Conservation (phyloP, 1,140 invertebrate species). For the Macrosteles quadrilineatus region DNA sequence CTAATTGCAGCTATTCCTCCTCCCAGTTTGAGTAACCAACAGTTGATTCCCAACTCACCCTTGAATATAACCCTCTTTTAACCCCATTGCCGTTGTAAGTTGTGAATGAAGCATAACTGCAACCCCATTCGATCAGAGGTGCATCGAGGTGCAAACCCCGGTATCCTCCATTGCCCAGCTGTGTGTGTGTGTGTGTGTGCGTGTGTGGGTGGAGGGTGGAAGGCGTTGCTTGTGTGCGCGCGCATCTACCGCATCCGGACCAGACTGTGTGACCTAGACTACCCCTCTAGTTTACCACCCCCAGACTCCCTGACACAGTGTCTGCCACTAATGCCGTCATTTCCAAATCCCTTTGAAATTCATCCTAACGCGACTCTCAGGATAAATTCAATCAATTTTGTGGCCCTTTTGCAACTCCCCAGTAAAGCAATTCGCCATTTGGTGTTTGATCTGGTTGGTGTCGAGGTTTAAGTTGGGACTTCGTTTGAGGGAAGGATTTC, state of each 20-base stretch:
- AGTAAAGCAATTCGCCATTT: too few relatives aligned
- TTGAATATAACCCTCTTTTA: too few relatives aligned
- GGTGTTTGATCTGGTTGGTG: too few relatives aligned
- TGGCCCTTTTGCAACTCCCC: not conserved
- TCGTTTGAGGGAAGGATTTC: too few relatives aligned
- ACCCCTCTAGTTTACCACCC: not conserved
- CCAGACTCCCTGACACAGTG: not conserved
- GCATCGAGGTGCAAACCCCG: too few relatives aligned
- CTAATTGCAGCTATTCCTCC: too few relatives aligned
- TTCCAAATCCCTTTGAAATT: constrained; percentile 21
- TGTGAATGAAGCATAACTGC: too few relatives aligned
- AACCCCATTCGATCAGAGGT: too few relatives aligned
- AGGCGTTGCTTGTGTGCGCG: not conserved
- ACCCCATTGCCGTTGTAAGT: too few relatives aligned
- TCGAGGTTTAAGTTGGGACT: too few relatives aligned
- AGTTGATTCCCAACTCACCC: too few relatives aligned
- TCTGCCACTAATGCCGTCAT: constrained; percentile 8
- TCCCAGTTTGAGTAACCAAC: too few relatives aligned
- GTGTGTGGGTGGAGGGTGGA: not conserved
- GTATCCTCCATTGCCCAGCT: not conserved
- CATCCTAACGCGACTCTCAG: not conserved
- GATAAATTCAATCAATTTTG: constrained; percentile 9
- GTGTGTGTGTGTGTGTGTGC: not conserved
- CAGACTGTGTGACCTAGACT: constrained; percentile 14
- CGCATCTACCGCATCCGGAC: constrained; percentile 7